Base-by-base conservation (phyloP, 2,888 invertebrate species). In the Crepidodera aurea region DNA sequence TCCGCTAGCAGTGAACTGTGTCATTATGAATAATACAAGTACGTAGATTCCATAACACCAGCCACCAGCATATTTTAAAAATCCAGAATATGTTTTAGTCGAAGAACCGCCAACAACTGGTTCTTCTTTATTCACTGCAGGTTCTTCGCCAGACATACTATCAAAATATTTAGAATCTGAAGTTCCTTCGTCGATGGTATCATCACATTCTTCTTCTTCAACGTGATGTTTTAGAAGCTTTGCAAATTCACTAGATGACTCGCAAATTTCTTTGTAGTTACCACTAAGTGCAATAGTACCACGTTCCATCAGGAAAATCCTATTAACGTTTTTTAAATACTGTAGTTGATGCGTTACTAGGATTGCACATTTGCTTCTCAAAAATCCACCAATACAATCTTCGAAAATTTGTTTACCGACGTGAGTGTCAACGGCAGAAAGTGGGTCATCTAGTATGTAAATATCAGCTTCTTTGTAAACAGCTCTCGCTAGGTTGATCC, bases 341-440 rank as follows among this genome's bases (percentile, higher is more conserved):
- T 94, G 94, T 18, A 93, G 81, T 77, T 94, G 94, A 79, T 94
- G 94, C 0, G 94, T 94, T 62, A 93, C 90, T 7, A 94, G 84
- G 65, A 94, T 85, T 19, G 90, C 83, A 1, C 91, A 90, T 75
- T 89, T 87, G 63, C 87, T 81, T 10, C 82, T 81, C 62, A 85
- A 71, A 53, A 82, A 82, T 1, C 82, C 44, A 78, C 60, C 81
- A 58, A 92, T 88, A 55, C 91, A 92, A 78, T 90, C 86, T 50
- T 91, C 87, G 73, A 92, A 92, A 3, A 93, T 80, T 76, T 90
- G 88, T 62, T 87, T 85, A 0, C 90, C 89, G n/a, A 93, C 92
- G 62, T 88, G 87, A 0, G 90, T 84, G 77, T 93, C 93, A 0
- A 93, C 92, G 0, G 92, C 92, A 62, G 90, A 90, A 1, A 93